Evolutionary conservation across 92 coral and sea anemone genomes (phyloP).

Genomic region (Porites evermanni): DNA sequence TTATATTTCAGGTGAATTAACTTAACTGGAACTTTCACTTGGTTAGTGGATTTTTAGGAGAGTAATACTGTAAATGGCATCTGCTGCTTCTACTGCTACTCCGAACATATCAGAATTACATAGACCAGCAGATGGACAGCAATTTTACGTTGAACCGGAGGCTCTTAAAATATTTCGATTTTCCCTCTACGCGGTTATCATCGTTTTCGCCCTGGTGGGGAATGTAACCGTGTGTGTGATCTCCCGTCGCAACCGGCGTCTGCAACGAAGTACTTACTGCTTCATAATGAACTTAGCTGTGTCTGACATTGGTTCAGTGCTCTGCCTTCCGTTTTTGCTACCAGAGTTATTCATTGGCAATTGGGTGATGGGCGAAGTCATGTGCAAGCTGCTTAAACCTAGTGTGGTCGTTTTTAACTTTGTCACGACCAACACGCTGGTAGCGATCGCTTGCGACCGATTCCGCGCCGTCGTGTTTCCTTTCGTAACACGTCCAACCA

Average conservation of each 20-base stretch:
- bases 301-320: constrained; percentile 71
- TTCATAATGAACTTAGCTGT: constrained; percentile 82
- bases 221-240: constrained; percentile 70
- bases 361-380: constrained; percentile 79
- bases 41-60: not conserved
- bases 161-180: constrained; percentile 53
- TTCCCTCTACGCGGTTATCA: constrained; percentile 42
- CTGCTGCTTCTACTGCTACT: not conserved
- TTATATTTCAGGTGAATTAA: not conserved
- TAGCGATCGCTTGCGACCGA: constrained; percentile 89
- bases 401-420: constrained; percentile 73
- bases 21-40: not conserved
- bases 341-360: constrained; percentile 44
- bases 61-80: not conserved
- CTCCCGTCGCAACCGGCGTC: constrained; percentile 69
- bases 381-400: constrained; percentile 82
- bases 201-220: constrained; percentile 67
- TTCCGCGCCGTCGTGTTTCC: constrained; percentile 89
- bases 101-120: constrained; percentile 18
- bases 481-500: constrained; percentile 74
- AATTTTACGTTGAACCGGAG: constrained; percentile 27
- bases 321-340: constrained; percentile 67
- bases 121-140: not conserved
- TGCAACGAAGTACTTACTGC: constrained; percentile 73
- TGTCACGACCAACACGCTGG: constrained; percentile 86